Evolutionary conservation across 2,888 invertebrate species (phyloP).

Genomic region (Pediacus dermestoides): DNA sequence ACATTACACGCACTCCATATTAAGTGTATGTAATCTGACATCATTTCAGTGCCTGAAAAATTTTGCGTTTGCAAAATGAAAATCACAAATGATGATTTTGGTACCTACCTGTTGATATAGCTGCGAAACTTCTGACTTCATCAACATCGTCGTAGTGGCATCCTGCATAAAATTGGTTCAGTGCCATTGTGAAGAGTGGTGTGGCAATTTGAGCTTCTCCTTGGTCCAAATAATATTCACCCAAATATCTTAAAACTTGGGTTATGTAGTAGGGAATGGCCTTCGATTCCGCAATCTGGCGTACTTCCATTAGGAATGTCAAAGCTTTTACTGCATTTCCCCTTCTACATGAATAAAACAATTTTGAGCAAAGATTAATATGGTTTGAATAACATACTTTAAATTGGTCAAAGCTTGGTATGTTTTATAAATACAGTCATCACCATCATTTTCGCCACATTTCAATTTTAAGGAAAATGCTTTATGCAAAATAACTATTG

Average conservation of each 20-base stretch:
- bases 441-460: too few relatives aligned
- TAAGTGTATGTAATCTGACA: too few relatives aligned
- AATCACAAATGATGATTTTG: too few relatives aligned
- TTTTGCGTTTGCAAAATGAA: too few relatives aligned
- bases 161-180: slow-evolving; percentile 37
- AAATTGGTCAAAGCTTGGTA: too few relatives aligned
- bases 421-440: too few relatives aligned
- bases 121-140: slow-evolving; percentile 40
- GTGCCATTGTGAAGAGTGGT: slow-evolving; percentile 36
- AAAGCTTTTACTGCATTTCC: slow-evolving; percentile 33
- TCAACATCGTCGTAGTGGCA: slow-evolving; percentile 32
- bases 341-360: slow-evolving; percentile 31
- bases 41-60: too few relatives aligned
- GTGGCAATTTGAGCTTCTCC: slow-evolving; percentile 38
- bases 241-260: slow-evolving; percentile 41
- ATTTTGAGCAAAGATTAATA: too few relatives aligned
- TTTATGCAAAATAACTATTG: too few relatives aligned
- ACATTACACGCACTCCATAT: too few relatives aligned
- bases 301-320: slow-evolving; percentile 32
- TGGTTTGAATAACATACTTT: too few relatives aligned
- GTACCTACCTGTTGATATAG: slow-evolving; percentile 39
- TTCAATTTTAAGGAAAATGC: too few relatives aligned
- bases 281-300: slow-evolving; percentile 32
- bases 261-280: slow-evolving; percentile 38
- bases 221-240: slow-evolving; percentile 42